These are phyloP conservation scores for Polymixis lichenea DNA, from an alignment of 2,888 invertebrate genomes.

Conservation along the genomic window DNA sequence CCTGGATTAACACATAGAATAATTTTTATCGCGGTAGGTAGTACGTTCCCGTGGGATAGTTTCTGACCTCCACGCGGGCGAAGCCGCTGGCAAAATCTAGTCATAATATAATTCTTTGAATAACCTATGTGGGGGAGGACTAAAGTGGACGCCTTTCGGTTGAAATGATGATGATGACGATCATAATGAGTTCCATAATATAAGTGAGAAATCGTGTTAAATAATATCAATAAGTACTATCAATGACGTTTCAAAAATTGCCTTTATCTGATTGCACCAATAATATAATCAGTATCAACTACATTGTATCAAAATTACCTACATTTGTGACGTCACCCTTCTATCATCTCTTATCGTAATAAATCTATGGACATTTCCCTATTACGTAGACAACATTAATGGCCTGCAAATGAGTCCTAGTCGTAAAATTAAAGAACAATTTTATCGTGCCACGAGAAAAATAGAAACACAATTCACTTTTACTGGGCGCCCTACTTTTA, in stretches of 20 bases:
- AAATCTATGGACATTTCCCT: neutral
- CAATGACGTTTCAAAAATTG: neutral
- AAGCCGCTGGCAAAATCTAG: too few relatives aligned
- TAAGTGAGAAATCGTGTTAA: constrained; percentile 16
- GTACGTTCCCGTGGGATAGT: too few relatives aligned
- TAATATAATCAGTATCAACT: constrained; percentile 6
- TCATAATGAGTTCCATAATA: too few relatives aligned
- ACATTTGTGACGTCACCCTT: neutral
- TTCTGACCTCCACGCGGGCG: too few relatives aligned
- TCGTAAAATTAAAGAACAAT: constrained; percentile 17
- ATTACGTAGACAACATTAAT: constrained; percentile 2
- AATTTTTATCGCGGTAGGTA: too few relatives aligned
- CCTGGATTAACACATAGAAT: too few relatives aligned
- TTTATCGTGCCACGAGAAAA: constrained; percentile 24
- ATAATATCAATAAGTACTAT: constrained; percentile 10
- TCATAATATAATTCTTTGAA: too few relatives aligned
- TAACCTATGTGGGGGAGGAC: too few relatives aligned
- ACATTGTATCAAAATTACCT: constrained; percentile 10
- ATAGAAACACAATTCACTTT: constrained; percentile 43
- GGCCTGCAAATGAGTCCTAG: neutral
- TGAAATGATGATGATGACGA: too few relatives aligned
- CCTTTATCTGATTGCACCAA: neutral
- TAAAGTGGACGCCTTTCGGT: too few relatives aligned
- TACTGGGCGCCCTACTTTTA: constrained; percentile 44
- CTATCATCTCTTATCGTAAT: neutral